Conservation (phyloP, 2,888 invertebrate genomes). For the Erebia epiphron region DNA sequence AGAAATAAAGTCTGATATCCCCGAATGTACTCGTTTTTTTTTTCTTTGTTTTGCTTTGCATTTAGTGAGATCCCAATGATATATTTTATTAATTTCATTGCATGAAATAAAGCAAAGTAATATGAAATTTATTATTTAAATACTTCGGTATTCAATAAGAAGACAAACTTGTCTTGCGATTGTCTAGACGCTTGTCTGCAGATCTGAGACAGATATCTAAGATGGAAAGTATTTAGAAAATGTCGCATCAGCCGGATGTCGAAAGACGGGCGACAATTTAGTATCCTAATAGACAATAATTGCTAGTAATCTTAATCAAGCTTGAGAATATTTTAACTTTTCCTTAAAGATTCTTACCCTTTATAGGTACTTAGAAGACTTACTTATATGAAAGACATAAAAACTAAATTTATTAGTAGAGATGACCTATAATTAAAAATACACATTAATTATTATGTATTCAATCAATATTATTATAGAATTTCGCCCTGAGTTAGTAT, state of each 20-base stretch:
- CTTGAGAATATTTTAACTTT: constrained; percentile 36
- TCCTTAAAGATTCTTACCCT: constrained; percentile 3
- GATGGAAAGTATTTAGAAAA: constrained; percentile 45
- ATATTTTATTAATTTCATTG: no score
- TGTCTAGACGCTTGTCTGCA: constrained; percentile 15
- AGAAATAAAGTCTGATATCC: no score
- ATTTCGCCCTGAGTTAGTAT: neutral
- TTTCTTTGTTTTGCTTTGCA: no score
- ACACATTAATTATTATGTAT: no score
- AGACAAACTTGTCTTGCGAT: constrained; percentile 1
- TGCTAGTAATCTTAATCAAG: constrained; percentile 27
- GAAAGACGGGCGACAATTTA: constrained; percentile 24
- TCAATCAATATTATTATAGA: neutral
- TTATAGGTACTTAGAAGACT: neutral
- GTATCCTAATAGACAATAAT: constrained; percentile 24
- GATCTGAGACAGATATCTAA: constrained; percentile 39
- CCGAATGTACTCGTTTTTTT: no score
- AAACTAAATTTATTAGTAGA: neutral
- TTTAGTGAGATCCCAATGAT: no score
- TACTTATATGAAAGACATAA: no score
- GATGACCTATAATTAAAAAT: neutral
- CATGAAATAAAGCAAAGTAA: no score
- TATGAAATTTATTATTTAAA: no score
- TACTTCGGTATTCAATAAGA: neutral
- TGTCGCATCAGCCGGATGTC: constrained; percentile 46